phyloP scores from a whole-genome alignment of 1,140 invertebrate species.

The Lasioglossum albipes region DNA sequence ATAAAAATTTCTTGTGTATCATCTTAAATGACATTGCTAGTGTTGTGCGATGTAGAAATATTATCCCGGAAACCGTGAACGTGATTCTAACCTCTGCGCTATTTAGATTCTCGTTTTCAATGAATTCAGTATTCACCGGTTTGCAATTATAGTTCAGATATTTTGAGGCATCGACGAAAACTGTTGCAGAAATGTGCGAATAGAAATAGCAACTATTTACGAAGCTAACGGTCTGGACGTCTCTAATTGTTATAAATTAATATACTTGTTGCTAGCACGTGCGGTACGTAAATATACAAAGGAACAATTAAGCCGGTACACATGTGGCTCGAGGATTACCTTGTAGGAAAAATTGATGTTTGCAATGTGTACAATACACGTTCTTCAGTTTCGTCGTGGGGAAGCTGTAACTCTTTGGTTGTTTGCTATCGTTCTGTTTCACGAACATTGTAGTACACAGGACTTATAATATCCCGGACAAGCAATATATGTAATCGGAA shows the following conservation, averaged over 20 bases:
- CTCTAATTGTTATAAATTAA: neutral
- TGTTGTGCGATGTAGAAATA: no score
- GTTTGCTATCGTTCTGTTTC: neutral
- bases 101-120: neutral
- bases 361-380: slow-evolving; percentile 57
- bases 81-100: slow-evolving; percentile 21
- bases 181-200: neutral
- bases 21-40: no score
- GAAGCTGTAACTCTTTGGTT: neutral
- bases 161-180: neutral
- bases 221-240: neutral
- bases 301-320: slow-evolving; percentile 7
- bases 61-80: neutral
- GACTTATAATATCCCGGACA: no score
- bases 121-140: neutral
- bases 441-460: no score
- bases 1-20: neutral
- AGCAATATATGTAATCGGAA: neutral
- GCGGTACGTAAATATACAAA: neutral
- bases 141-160: neutral
- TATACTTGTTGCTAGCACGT: neutral
- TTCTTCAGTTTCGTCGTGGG: slow-evolving; percentile 54
- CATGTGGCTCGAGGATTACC: slow-evolving; percentile 51
- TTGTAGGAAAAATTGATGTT: slow-evolving; percentile 55
- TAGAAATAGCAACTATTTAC: neutral